Evolutionary conservation across 2,888 invertebrate genomes (phyloP).

Genomic region (Tholera decimalis): DNA sequence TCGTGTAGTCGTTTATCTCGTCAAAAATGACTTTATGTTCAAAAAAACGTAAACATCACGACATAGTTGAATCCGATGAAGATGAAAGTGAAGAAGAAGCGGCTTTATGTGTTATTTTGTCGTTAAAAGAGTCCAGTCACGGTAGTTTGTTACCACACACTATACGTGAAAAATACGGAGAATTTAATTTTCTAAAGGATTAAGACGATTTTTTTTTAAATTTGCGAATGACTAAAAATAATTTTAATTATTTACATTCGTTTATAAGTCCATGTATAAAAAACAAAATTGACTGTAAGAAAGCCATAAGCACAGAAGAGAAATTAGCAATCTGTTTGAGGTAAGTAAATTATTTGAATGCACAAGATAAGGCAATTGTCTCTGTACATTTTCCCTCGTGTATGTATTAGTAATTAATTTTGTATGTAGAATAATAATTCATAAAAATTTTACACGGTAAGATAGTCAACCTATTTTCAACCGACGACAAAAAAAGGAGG

Average conservation of each 20-base stretch:
- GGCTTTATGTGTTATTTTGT: too few relatives aligned
- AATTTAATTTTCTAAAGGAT: too few relatives aligned
- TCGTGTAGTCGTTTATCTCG: conserved; percentile 1
- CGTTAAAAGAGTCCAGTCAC: too few relatives aligned
- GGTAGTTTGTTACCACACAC: too few relatives aligned
- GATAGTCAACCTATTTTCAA: conserved; percentile 34
- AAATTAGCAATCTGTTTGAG: conserved; percentile 37
- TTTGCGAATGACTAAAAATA: conserved; percentile 23
- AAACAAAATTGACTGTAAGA: conserved; percentile 38
- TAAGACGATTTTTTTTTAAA: too few relatives aligned
- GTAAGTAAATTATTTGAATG: conserved; percentile 40
- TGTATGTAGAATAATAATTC: too few relatives aligned
- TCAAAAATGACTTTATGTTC: background rate
- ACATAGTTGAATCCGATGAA: too few relatives aligned
- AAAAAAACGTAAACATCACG: conserved; percentile 8
- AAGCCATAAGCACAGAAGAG: conserved; percentile 26
- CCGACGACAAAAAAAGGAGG: too few relatives aligned
- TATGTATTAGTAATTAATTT: conserved; percentile 5
- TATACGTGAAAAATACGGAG: too few relatives aligned
- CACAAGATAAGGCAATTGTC: conserved; percentile 18
- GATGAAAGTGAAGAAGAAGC: too few relatives aligned
- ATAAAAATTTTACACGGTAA: conserved; percentile 2
- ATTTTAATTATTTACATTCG: conserved; percentile 41
- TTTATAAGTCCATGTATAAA: conserved; percentile 35
- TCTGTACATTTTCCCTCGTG: too few relatives aligned